Evolutionary conservation across 2,888 invertebrate species (phyloP).

Genomic region (Drosophila kanekoi): DNA sequence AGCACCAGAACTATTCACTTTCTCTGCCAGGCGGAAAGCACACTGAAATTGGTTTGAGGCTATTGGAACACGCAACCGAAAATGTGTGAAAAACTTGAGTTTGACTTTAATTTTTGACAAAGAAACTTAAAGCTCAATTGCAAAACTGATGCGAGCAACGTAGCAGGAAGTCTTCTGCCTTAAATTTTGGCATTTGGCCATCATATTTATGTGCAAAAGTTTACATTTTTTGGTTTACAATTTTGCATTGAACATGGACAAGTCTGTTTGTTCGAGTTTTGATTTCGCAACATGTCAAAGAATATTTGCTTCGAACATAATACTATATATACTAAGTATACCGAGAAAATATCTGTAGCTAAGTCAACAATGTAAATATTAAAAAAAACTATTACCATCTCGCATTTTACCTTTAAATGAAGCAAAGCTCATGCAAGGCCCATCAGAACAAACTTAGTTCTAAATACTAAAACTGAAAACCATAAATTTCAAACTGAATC

Average conservation of each 20-base stretch:
- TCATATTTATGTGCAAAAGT: too few species aligned
- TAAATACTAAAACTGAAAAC: constrained; percentile 3
- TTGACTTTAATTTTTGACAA: neutral
- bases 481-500: constrained; percentile 21
- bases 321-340: too few species aligned
- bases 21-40: constrained; percentile 3
- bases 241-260: too few species aligned
- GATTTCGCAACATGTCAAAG: too few species aligned
- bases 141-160: neutral
- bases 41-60: neutral
- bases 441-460: neutral
- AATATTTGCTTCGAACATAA: too few species aligned
- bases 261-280: too few species aligned
- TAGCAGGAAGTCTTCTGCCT: neutral
- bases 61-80: neutral
- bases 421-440: neutral
- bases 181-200: neutral
- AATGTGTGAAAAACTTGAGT: neutral
- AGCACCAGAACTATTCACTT: constrained; percentile 19
- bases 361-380: too few species aligned
- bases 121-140: neutral
- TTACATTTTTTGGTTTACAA: too few species aligned
- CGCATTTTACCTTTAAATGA: too few species aligned
- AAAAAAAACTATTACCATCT: too few species aligned
- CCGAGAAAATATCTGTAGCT: too few species aligned